These are phyloP conservation scores for Corvus cornix DNA, from an alignment of 2,113 vertebrate genomes.

Conservation along the genomic window DNA sequence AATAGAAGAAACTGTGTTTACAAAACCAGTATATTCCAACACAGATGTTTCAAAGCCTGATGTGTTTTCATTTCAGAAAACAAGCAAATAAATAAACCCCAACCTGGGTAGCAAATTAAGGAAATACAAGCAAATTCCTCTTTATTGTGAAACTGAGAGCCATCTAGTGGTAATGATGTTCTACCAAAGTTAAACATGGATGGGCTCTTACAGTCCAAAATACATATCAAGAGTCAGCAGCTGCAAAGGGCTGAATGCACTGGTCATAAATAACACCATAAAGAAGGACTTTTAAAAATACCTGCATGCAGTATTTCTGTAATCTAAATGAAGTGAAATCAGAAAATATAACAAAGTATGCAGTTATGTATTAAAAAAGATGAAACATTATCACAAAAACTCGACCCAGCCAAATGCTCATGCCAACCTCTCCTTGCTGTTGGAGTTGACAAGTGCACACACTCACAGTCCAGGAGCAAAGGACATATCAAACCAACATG, in stretches of 20 bases:
- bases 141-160: constrained; percentile 35
- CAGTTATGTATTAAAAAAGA: neutral
- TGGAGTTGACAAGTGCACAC: neutral
- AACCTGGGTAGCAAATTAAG: neutral
- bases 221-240: rapidly evolving
- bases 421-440: neutral
- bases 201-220: neutral
- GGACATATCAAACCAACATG: neutral
- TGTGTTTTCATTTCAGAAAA: neutral
- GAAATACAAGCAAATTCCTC: neutral
- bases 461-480: neutral
- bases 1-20: neutral
- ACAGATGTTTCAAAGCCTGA: neutral
- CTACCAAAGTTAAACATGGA: neutral
- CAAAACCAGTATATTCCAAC: neutral
- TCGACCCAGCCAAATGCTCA: neutral
- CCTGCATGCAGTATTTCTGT: neutral
- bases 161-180: constrained; percentile 52
- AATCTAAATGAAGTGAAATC: neutral
- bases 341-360: neutral
- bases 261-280: neutral
- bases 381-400: neutral
- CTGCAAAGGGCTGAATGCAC: neutral
- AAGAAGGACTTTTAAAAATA: neutral
- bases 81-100: neutral